Base-by-base conservation (phyloP, 2,888 invertebrate genomes). In the Ethmia dodecea region DNA sequence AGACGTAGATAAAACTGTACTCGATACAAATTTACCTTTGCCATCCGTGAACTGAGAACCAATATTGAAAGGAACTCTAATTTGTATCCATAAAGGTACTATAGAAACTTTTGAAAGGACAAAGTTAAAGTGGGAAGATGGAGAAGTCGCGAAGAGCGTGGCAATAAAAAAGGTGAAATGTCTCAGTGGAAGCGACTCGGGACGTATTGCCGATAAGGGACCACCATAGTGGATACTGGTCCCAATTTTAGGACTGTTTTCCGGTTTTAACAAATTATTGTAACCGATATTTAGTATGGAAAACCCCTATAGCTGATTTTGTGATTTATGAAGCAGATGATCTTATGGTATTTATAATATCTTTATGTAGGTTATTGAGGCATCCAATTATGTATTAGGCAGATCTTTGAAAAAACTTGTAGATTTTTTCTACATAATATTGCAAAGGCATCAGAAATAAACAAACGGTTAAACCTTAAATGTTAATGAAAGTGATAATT, bases 121-220 rank as follows among this genome's bases (percentile, higher is more conserved):
- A 35, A 32, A 16, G 6, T 22, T 38, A 52, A 15, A 24, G 40
- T 61, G 38, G 64, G 66, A 36, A 47, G 49, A 43, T 52, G 55
- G 65, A 72, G 55, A 68, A 81, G 79, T 86, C 75, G 84, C 84
- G 73, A 84, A 84, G 83, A 83, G 74, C 69, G 56, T 52, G 60
- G 79, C 61, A 79, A 80, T 84, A 84, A 86, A 86, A 84, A 86
- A 81, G 80, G 77, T 84, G 80, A 86, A 84, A 83, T 80, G 83
- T 79, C 81, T 81, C 68, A 77, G 76, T 78, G 70, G 78, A 77
- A 75, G 75, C 78, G 79, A 70, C 67, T 62, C 62, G 66, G 70
- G 79, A 79, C 75, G 67, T 61, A 58, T 56, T 55, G 60, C 50
- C 70, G 86, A 86, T 86, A 84, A 86, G 79, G 53, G 86, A 86